Percentiles rank a stretch among this genome's conserved stretches.
These are phyloP conservation scores for Ianthella basta DNA, from an alignment of 37 sponge, comb jelly and placozoan genomes.

Conservation along the genomic window DNA sequence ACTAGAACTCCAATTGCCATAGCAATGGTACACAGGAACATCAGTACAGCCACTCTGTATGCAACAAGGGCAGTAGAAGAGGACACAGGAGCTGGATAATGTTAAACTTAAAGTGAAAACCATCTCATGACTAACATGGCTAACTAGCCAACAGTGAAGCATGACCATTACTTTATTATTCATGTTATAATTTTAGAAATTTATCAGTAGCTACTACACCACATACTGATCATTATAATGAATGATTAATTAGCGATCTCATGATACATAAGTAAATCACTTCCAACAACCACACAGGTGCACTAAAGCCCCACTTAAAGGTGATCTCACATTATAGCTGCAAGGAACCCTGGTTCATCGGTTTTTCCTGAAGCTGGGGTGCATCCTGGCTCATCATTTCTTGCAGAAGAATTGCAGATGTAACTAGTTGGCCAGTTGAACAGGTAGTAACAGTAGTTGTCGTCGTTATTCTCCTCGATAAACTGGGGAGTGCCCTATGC, in stretches of 20 bases:
- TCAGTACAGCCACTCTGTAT: slow-evolving; percentile 50
- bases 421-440: slow-evolving; percentile 44
- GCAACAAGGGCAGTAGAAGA: no score
- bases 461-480: slow-evolving; percentile 68
- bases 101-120: no score
- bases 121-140: no score
- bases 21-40: slow-evolving; percentile 42
- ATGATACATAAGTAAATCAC: no score
- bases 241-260: no score
- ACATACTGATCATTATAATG: no score
- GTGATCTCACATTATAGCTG: not conserved
- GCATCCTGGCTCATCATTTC: slow-evolving; percentile 9
- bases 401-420: slow-evolving; percentile 58
- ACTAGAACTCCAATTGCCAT: slow-evolving; percentile 61
- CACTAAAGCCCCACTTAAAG: no score
- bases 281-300: no score
- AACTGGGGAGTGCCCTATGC: slow-evolving; percentile 63
- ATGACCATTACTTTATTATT: no score
- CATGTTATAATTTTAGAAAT: no score
- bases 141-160: no score
- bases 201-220: no score
- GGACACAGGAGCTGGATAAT: not conserved
- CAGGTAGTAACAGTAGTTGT: slow-evolving; percentile 70
- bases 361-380: slow-evolving; percentile 22
- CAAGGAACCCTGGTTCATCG: not conserved